Evolutionary conservation across 1,140 invertebrate genomes (phyloP).

Genomic region (Propsilocerus akamusi): DNA sequence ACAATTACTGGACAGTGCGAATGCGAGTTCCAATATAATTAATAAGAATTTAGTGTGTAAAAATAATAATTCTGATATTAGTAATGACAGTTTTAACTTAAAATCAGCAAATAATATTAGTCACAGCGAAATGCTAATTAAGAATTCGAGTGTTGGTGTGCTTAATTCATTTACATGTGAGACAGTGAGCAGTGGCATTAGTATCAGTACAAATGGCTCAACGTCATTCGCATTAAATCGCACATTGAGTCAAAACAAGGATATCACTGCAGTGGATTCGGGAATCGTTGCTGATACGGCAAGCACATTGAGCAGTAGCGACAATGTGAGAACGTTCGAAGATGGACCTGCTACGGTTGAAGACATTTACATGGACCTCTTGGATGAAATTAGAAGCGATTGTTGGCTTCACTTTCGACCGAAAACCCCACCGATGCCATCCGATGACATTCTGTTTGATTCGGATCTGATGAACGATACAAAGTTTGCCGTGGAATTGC

Average conservation of each 20-base stretch:
- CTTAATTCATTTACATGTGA: conserved; percentile 12
- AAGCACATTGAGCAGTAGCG: conserved; percentile 1
- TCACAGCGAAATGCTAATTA: conserved; percentile 1
- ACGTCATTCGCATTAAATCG: conserved; percentile 5
- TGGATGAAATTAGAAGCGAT: conserved; percentile 20
- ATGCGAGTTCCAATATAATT: conserved; percentile 1
- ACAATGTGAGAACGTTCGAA: conserved; percentile 4
- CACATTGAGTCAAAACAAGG: neutral
- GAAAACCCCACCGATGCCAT: conserved; percentile 35
- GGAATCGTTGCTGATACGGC: too few species aligned
- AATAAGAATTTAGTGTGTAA: conserved; percentile 6
- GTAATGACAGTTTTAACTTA: conserved; percentile 22
- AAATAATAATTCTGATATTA: conserved; percentile 17
- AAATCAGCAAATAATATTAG: conserved; percentile 3
- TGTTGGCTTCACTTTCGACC: conserved; percentile 60
- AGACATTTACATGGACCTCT: conserved; percentile 15
- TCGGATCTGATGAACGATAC: conserved; percentile 29
- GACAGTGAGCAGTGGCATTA: conserved; percentile 17
- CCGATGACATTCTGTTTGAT: conserved; percentile 20
- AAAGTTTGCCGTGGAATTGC: conserved; percentile 33
- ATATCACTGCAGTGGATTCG: neutral
- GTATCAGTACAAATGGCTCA: conserved; percentile 14
- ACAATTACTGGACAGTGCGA: conserved; percentile 2
- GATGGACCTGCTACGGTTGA: conserved; percentile 4
- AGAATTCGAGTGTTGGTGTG: conserved; percentile 5